Percentiles rank a stretch among this genome's conserved stretches.
phyloP scores from a whole-genome alignment of 2,797 vertebrate species.

The Cyprinodon diabolis region DNA sequence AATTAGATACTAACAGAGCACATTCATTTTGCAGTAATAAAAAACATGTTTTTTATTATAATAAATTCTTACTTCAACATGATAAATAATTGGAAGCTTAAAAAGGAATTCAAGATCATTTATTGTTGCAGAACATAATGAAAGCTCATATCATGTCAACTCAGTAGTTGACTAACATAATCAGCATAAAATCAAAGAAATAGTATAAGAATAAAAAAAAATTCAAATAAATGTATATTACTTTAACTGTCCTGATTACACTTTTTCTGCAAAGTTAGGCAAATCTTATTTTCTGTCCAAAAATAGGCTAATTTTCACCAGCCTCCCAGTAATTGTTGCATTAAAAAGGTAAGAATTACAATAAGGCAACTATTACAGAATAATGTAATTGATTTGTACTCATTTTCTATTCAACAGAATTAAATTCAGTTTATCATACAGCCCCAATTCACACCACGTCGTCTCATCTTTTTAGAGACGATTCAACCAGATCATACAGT shows the following conservation, averaged over 20 bases:
- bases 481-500: no score
- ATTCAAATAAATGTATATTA: background rate
- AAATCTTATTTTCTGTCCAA: no score
- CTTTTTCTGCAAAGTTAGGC: background rate
- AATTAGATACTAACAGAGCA: background rate
- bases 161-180: background rate
- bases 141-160: background rate
- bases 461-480: no score
- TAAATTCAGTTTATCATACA: no score
- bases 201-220: background rate
- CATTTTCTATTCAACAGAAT: background rate
- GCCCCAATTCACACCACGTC: no score
- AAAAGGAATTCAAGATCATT: background rate
- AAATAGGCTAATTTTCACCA: no score
- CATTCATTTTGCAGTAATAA: no score
- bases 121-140: background rate
- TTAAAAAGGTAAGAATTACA: background rate
- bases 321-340: background rate
- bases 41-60: background rate
- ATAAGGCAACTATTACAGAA: background rate
- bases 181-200: background rate
- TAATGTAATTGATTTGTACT: background rate
- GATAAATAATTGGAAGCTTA: background rate
- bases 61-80: no score
- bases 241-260: background rate